Percentiles rank a stretch among this genome's conserved stretches.
Evolutionary conservation across 30 jellyfish, hydroid and myxozoan species (phyloP).

Genomic region (Phacellophora camtschatica): DNA sequence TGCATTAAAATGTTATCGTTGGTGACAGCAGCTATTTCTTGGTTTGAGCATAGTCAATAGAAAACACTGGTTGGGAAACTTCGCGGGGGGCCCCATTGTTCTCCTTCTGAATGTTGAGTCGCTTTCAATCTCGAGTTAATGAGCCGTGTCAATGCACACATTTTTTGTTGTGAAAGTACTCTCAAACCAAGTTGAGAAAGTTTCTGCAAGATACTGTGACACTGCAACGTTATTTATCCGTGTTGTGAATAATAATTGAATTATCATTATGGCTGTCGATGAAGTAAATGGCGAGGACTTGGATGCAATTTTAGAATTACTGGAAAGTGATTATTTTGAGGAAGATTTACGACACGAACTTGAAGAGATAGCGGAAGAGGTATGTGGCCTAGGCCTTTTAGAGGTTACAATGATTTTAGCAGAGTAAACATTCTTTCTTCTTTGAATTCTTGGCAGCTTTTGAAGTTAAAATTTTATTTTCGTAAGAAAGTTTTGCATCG

Average conservation of each 20-base stretch:
- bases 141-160: slow-evolving; percentile 21
- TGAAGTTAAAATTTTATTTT: no score
- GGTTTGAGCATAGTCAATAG: background rate
- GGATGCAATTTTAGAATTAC: background rate
- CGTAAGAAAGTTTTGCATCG: no score
- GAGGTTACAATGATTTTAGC: no score
- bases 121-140: background rate
- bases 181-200: background rate
- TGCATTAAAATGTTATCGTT: no score
- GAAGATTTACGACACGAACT: background rate
- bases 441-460: no score
- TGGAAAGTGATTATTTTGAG: background rate
- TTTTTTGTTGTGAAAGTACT: background rate
- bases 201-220: background rate
- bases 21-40: no score
- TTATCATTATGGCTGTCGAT: slow-evolving; percentile 14
- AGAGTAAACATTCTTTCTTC: no score
- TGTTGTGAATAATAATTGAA: background rate
- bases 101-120: background rate
- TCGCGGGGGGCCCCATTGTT: background rate
- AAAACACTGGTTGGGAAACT: slow-evolving; percentile 7
- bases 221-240: background rate
- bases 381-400: no score
- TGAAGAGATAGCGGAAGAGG: slow-evolving; percentile 14
- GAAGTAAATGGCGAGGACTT: slow-evolving; percentile 9